Evolutionary conservation across 2,113 vertebrate genomes (phyloP), one percentile per base, ranked within the genome.

Genomic region (Oreochromis niloticus): DNA sequence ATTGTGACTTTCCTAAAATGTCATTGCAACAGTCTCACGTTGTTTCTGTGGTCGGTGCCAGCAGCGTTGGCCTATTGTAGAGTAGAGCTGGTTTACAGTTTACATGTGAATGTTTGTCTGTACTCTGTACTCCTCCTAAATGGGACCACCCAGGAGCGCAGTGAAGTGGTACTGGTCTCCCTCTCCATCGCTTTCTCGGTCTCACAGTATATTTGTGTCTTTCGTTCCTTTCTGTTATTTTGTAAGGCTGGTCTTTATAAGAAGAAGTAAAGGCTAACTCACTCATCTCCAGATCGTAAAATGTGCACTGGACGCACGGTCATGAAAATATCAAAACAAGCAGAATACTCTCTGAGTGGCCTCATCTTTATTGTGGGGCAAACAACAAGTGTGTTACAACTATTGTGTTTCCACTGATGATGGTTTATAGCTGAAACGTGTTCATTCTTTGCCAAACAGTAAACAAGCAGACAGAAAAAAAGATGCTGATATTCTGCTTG

Each of bases 21-120:
- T 90, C 79, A 87, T 71, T 36, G 71, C 87, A 91, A 87, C 73
- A 55, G 66, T 90, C 75, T 87, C 6, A 83, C 87, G 86, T 90
- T 93, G 91, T 79, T 88, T 90, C 84, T 91, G 71, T 83, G 88
- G 59, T 90, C 41, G 22, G 32, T 81, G 86, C 86, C 92, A 85
- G 91, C 57, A 34, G 89, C 88, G 82, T 96, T 96, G 97, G 97
- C 96, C 96, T 96, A 94, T 96, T 97, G 96, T 97, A 96, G 96
- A 97, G 96, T 94, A 93, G 97, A 97, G 97, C 97, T 97, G 97
- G 97, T 98, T 98, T 98, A 98, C 97, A 97, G 97, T 97, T 97
- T 97, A 97, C 97, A 97, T 98, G 97, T 97, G 97, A 96, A 96
- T 97, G 97, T 98, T 98, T 98, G 97, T 97, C 97, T 98, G 97